Percentiles rank a stretch among this genome's conserved stretches.
phyloP scores from a whole-genome alignment of 1,140 invertebrate genomes.

The Drosophila jambulina region DNA sequence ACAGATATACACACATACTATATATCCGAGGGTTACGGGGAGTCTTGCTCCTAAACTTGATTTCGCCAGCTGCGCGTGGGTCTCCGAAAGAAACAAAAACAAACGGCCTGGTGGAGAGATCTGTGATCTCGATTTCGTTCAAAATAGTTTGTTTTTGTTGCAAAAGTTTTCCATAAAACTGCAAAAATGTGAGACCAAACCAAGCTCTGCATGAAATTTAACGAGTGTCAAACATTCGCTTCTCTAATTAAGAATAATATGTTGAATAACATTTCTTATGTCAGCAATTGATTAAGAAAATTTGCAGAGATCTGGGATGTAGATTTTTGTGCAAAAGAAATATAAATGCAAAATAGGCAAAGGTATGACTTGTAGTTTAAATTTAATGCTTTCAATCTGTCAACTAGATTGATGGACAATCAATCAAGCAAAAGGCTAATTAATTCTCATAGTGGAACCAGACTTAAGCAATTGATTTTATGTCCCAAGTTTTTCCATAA shows the following conservation, averaged over 20 bases:
- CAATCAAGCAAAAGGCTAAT: background rate
- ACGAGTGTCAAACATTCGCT: constrained; percentile 9
- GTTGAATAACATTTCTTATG: constrained; percentile 8
- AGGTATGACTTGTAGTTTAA: background rate
- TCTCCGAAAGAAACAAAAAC: constrained; percentile 33
- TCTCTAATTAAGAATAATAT: constrained; percentile 57
- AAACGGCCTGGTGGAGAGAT: constrained; percentile 18
- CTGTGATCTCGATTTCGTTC: constrained; percentile 43
- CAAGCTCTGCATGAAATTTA: constrained; percentile 1
- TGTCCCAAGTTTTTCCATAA: constrained; percentile 4
- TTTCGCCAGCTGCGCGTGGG: constrained; percentile 66
- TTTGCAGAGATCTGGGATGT: constrained; percentile 1
- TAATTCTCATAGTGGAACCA: background rate
- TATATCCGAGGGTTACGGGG: background rate
- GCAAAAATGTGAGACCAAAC: constrained; percentile 35
- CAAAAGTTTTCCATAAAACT: constrained; percentile 51
- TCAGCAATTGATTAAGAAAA: constrained; percentile 29
- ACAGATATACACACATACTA: background rate
- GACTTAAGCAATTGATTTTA: constrained; percentile 5
- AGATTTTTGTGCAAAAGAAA: constrained; percentile 3
- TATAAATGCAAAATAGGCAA: constrained; percentile 6
- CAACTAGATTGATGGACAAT: background rate
- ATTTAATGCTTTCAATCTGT: background rate
- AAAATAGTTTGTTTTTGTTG: constrained; percentile 36
- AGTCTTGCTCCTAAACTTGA: constrained; percentile 45